These are phyloP conservation scores for Amphibalanus amphitrite DNA, from an alignment of 1,140 invertebrate species.

Conservation along the genomic window DNA sequence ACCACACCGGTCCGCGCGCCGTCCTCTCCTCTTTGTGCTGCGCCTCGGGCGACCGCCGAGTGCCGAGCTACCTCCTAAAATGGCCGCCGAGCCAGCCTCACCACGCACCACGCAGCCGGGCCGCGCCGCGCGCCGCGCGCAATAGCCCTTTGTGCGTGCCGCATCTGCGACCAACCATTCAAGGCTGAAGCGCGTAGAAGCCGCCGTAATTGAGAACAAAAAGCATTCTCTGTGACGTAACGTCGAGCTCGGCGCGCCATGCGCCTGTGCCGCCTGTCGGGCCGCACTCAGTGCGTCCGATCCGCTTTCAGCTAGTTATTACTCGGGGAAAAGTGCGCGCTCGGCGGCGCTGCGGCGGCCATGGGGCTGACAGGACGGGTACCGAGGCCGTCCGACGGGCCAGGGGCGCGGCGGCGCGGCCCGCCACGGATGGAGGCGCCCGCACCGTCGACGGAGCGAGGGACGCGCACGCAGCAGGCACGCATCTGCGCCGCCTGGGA, in stretches of 20 bases:
- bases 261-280: background rate
- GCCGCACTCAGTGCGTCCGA: too few relatives aligned
- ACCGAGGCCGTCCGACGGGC: too few relatives aligned
- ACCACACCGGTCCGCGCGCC: too few relatives aligned
- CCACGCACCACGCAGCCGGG: background rate
- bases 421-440: too few relatives aligned
- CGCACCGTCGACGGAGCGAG: too few relatives aligned
- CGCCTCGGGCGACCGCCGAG: background rate
- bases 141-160: background rate
- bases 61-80: background rate
- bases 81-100: background rate
- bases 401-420: too few relatives aligned
- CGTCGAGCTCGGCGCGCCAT: too few relatives aligned
- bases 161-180: background rate
- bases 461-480: too few relatives aligned
- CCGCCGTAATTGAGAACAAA: constrained; percentile 1
- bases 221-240: background rate
- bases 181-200: background rate
- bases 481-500: too few relatives aligned
- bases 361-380: too few relatives aligned
- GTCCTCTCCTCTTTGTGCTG: background rate
- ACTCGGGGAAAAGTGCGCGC: background rate
- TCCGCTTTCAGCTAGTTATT: background rate
- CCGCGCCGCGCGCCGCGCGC: too few relatives aligned
- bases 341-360: too few relatives aligned